These are phyloP conservation scores for Haliclona indistincta DNA, from an alignment of 37 sponge, comb jelly and placozoan genomes.

Conservation along the genomic window DNA sequence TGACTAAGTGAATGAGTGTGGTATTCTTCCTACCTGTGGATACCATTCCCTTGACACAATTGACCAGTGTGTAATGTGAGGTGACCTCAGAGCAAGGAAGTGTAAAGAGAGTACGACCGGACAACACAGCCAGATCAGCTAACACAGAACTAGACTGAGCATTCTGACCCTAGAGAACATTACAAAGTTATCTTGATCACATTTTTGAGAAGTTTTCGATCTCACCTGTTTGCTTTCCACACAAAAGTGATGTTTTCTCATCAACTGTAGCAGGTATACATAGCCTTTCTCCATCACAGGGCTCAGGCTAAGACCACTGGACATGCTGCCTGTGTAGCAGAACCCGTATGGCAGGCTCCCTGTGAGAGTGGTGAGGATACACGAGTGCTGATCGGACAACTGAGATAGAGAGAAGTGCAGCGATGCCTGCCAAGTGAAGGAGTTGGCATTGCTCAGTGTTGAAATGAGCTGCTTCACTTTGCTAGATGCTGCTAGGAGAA, in stretches of 20 bases:
- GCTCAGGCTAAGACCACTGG: conserved; percentile 11
- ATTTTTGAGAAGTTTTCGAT: not conserved
- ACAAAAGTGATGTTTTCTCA: not conserved
- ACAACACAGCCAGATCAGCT: conserved; percentile 19
- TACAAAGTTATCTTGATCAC: not conserved
- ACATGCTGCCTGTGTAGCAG: conserved; percentile 25
- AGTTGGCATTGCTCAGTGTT: not conserved
- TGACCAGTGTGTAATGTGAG: conserved; percentile 5
- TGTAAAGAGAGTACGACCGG: conserved; percentile 41
- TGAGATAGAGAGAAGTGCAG: conserved; percentile 33
- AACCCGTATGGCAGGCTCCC: conserved; percentile 26
- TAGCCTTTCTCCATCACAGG: conserved; percentile 18
- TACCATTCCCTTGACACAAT: conserved; percentile 58
- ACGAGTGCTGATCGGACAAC: not conserved
- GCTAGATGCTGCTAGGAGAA: not conserved
- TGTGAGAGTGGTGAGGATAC: conserved; percentile 11
- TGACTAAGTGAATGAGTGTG: too few relatives aligned
- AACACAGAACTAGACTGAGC: conserved; percentile 17
- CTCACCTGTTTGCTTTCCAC: not conserved
- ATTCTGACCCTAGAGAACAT: conserved; percentile 4
- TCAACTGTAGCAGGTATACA: conserved; percentile 27
- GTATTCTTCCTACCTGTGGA: conserved; percentile 33
- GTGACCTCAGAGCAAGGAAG: conserved; percentile 35
- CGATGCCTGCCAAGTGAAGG: conserved; percentile 29
- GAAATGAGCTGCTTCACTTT: not conserved